These are phyloP conservation scores for Crax fasciolata DNA, from an alignment of 2,797 vertebrate species.

Conservation along the genomic window DNA sequence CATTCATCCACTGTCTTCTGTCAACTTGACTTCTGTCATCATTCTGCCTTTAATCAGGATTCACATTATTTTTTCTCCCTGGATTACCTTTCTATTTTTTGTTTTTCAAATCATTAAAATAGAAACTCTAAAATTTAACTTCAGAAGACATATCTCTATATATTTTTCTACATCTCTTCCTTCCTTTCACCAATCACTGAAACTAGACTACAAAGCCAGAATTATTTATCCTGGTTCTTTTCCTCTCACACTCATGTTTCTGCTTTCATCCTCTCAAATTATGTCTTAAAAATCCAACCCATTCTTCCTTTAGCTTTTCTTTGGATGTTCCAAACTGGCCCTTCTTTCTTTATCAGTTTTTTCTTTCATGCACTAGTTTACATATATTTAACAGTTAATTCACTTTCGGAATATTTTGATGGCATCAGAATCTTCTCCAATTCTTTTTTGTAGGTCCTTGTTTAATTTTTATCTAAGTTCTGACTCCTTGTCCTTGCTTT, in stretches of 20 bases:
- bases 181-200: not conserved
- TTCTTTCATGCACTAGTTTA: not conserved
- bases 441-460: not conserved
- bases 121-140: slow-evolving; percentile 15
- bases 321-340: not conserved
- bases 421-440: not conserved
- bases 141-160: not conserved
- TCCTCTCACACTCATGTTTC: not conserved
- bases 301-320: not conserved
- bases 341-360: not conserved
- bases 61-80: slow-evolving; percentile 3
- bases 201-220: not conserved
- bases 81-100: slow-evolving; percentile 12
- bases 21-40: not conserved
- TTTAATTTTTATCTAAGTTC: not conserved
- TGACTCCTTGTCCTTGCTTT: not conserved
- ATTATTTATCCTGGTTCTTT: not conserved
- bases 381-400: not conserved
- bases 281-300: not conserved
- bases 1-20: not conserved
- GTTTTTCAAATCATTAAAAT: slow-evolving; percentile 27
- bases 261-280: not conserved
- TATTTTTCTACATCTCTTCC: not conserved
- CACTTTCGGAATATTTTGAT: not conserved
- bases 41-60: not conserved